Evolutionary conservation across 1,140 invertebrate species (phyloP).

Genomic region (Zaprionus ornatus): DNA sequence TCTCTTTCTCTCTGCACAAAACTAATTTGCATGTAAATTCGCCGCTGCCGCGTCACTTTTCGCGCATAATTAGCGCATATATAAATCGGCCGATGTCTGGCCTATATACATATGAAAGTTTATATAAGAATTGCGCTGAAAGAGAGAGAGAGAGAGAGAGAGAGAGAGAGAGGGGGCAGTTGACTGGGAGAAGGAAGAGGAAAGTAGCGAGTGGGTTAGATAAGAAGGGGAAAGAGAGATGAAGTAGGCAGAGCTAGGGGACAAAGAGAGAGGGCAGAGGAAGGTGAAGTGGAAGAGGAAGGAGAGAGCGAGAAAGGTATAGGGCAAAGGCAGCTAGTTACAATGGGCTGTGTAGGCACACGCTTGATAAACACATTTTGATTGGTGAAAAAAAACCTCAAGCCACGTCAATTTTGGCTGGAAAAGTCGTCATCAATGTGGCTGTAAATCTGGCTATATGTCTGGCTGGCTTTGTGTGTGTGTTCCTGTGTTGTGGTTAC

Average conservation of each 20-base stretch:
- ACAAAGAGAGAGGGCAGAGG: background rate
- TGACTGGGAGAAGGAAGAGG: too few species aligned
- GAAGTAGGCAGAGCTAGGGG: slow-evolving; percentile 4
- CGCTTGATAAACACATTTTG: slow-evolving; percentile 73
- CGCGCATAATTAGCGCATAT: slow-evolving; percentile 49
- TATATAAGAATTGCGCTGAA: background rate
- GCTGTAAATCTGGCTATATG: slow-evolving; percentile 8
- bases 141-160: background rate
- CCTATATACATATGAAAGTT: background rate
- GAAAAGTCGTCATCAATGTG: slow-evolving; percentile 30
- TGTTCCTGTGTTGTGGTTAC: slow-evolving; percentile 20
- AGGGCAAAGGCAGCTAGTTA: slow-evolving; percentile 20
- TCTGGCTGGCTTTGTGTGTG: background rate
- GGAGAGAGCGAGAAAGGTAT: background rate
- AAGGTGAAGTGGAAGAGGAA: background rate
- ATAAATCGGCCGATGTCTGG: slow-evolving; percentile 22
- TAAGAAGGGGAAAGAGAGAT: background rate
- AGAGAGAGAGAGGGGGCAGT: too few species aligned
- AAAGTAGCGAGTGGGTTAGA: too few species aligned
- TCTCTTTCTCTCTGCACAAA: slow-evolving; percentile 12
- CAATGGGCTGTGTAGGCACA: slow-evolving; percentile 69
- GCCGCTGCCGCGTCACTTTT: slow-evolving; percentile 33
- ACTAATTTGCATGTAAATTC: slow-evolving; percentile 74
- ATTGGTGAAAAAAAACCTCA: slow-evolving; percentile 52
- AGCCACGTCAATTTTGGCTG: slow-evolving; percentile 48